Base-by-base conservation (phyloP, 2,797 vertebrate species). In the Oryzias dopingdopingensis region DNA sequence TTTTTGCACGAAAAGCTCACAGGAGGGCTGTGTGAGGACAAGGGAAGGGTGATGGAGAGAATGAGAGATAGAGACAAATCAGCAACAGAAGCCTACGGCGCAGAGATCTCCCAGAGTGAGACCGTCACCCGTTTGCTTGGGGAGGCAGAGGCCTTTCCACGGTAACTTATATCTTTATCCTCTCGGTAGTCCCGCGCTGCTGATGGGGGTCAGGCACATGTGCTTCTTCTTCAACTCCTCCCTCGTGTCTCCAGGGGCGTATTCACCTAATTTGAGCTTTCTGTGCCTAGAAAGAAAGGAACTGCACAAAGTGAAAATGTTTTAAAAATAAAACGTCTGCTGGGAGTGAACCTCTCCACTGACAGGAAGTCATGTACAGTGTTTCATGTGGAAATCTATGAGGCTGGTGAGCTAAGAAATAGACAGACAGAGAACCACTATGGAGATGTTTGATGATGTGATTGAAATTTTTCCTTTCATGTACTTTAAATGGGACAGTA, bases 161-260 rank as follows among this genome's bases (percentile, higher is more conserved):
- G 63, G 16, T 66, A 77, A 74, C 85, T 88, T 80, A 79, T 77
- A 85, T 90, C 86, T 88, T 89, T 87, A 91, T 89, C 84, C 67
- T 75, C 78, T 82, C 79, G 70, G 32, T 83, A 72, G 63, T 85
- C 72, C 67, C 32, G 64, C 74, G 71, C 79, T 79, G 56, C 60
- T 82, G 73, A 81, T 73, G 67, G 68, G 79, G 84, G 80, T 86
- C 86, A 85, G 76, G 67, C 69, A 78, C 79, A 67, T 80, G 72
- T 56, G 70, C 69, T 72, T 67, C 76, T 50, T 65, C 53, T 65
- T 37, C 32, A 37, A 37, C 32, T 37, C 32, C 32, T 18, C 23
- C 32, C 41, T n/a, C 56, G 15, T 4, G 26, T 54, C 61, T 62
- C 58, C 26, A 52, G 73, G 68, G 76, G 73, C 61, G 32, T 59